Evolutionary conservation across 1,140 invertebrate genomes (phyloP), one percentile per base, ranked within the genome.

Genomic region (Lerema accius): DNA sequence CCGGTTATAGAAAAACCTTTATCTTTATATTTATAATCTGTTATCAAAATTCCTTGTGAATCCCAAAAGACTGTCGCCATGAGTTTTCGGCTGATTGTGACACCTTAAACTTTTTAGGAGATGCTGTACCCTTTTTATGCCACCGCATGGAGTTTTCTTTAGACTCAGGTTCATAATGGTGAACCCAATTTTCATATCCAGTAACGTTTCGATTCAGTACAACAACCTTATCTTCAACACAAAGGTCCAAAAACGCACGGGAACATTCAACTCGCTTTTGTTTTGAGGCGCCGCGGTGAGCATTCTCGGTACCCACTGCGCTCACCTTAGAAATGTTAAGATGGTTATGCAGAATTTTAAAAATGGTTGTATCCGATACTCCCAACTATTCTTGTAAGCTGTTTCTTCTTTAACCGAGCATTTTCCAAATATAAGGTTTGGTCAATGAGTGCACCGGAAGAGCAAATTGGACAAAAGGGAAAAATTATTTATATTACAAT

Each of bases 181-280:
- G 43, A 68, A 73, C 28, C 63, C 64, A 71, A 15, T 53, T 76
- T 76, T 76, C 70, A 11, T 62, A 0, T 28, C 56, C 48, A 61
- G 45, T 63, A 55, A 61, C 48, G 63, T 61, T 62, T 48, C 32
- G 45, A 40, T 11, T 39, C 62, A 48, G 1, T 48, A 63, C 32
- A 39, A 2, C 9, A 23, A 49, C 61, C 50, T 39, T 56, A 9
- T 48, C 13, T 16, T 63, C 40, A 15, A 16, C 26, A 40, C 45
- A 40, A 17, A 32, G 26, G 13, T 65, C 45, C 62, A 67, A 71
- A 71, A 68, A 71, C 10, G 6, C 43, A 3, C 51, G 9, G 11
- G 16, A 16, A 46, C 6, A 43, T 39, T 43, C 39, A 14, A 39
- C 17, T 19, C 39, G 62, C 32, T 63, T 28, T 56, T 61, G 56